phyloP scores from a whole-genome alignment of 2,797 vertebrate species.

The Neosilurus mollespiculum region DNA sequence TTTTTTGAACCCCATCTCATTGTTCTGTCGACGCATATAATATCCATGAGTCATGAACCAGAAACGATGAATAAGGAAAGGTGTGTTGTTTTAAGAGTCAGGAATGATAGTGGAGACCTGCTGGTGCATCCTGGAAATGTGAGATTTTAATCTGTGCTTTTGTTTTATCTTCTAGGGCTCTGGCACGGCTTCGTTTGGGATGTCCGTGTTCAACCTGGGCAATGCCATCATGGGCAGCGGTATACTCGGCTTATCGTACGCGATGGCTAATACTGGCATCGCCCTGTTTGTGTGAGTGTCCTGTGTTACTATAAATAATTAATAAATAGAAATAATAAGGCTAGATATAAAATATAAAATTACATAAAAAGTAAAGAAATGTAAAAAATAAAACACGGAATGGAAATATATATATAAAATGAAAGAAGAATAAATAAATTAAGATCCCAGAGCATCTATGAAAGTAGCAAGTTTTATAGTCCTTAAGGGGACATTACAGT shows the following conservation, averaged over 20 bases:
- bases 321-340: no score
- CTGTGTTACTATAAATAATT: no score
- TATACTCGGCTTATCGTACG: conserved; percentile 94
- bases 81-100: neutral
- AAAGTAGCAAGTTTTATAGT: neutral
- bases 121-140: neutral
- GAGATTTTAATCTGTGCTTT: conserved; percentile 59
- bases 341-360: no score
- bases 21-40: no score
- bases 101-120: neutral
- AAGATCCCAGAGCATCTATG: no score
- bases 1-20: neutral
- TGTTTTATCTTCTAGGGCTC: conserved; percentile 75
- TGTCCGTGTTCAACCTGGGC: conserved; percentile 99
- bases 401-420: no score
- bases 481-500: neutral
- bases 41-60: neutral
- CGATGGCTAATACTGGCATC: conserved; percentile 99
- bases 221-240: conserved; percentile 99
- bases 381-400: no score
- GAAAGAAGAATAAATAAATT: no score
- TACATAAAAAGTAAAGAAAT: no score
- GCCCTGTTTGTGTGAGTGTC: conserved; percentile 95
- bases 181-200: conserved; percentile 93
- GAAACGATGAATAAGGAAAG: neutral